A percentile compares a stretch with the other conserved stretches of the same genome.
Conservation (phyloP, 2,888 invertebrate genomes). For the Hemicrepidius hirtus region DNA sequence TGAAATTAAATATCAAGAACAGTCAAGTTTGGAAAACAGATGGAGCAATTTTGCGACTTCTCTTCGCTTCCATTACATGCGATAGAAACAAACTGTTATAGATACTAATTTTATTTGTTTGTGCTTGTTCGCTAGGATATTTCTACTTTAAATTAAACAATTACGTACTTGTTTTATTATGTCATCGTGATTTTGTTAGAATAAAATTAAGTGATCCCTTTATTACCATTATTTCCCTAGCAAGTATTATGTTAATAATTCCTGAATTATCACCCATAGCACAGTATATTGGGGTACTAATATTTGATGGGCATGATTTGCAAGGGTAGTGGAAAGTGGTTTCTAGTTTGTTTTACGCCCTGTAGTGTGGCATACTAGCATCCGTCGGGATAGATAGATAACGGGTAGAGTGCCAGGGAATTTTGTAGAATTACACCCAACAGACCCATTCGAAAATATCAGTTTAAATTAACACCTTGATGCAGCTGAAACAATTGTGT, state of each 20-base stretch:
- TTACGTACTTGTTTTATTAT: neutral
- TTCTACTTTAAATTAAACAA: too few species aligned
- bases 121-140: too few species aligned
- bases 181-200: neutral
- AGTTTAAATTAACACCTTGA: slow-evolving; percentile 59
- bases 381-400: slow-evolving; percentile 62
- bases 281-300: slow-evolving; percentile 30
- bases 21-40: slow-evolving; percentile 4
- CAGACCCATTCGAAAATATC: slow-evolving; percentile 59
- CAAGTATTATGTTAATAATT: slow-evolving; percentile 17
- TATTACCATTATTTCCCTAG: neutral
- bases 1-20: slow-evolving; percentile 6
- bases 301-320: slow-evolving; percentile 38
- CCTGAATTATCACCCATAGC: slow-evolving; percentile 15
- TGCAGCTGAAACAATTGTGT: slow-evolving; percentile 57
- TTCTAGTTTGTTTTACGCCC: slow-evolving; percentile 39
- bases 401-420: slow-evolving; percentile 59
- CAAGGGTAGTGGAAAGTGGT: slow-evolving; percentile 37
- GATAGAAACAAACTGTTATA: too few species aligned
- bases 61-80: too few species aligned
- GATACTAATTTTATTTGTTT: too few species aligned
- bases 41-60: neutral
- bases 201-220: neutral
- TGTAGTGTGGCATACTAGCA: slow-evolving; percentile 39
- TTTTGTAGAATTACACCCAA: slow-evolving; percentile 60